A percentile compares a stretch with the other conserved stretches of the same genome.
phyloP scores from a whole-genome alignment of 1,140 invertebrate genomes.

The Tachypleus tridentatus region DNA sequence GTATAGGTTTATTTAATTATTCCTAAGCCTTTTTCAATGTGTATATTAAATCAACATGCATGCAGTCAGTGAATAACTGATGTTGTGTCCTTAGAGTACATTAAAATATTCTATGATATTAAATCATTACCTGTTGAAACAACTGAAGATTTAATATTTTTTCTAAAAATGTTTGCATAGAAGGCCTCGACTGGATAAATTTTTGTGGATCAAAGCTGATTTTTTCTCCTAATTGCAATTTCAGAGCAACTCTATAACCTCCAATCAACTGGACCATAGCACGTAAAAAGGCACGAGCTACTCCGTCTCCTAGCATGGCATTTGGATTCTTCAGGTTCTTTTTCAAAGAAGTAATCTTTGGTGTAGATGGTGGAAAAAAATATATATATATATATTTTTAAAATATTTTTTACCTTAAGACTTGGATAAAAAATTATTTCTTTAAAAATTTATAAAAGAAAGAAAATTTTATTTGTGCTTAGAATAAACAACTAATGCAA shows the following conservation, averaged over 20 bases:
- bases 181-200: slow-evolving; percentile 68
- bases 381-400: too few relatives aligned
- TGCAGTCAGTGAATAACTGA: too few relatives aligned
- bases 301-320: slow-evolving; percentile 66
- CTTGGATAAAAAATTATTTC: background rate
- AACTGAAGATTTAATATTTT: slow-evolving; percentile 88
- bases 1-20: too few relatives aligned
- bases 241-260: slow-evolving; percentile 80
- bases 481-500: too few relatives aligned
- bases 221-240: slow-evolving; percentile 32
- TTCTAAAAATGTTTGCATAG: slow-evolving; percentile 73
- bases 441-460: background rate
- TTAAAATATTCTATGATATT: too few relatives aligned
- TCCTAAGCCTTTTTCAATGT: too few relatives aligned
- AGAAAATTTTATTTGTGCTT: too few relatives aligned
- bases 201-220: slow-evolving; percentile 75
- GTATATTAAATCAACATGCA: too few relatives aligned
- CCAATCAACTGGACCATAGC: slow-evolving; percentile 77
- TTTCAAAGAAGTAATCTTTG: slow-evolving; percentile 24
- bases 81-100: too few relatives aligned
- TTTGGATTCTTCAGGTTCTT: slow-evolving; percentile 39
- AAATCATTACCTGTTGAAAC: slow-evolving; percentile 63
- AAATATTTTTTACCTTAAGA: background rate
- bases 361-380: background rate
- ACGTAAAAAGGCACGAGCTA: slow-evolving; percentile 77